Evolutionary conservation across 2,113 vertebrate species (phyloP).

Genomic region (Forbesichthys papilliferus): DNA sequence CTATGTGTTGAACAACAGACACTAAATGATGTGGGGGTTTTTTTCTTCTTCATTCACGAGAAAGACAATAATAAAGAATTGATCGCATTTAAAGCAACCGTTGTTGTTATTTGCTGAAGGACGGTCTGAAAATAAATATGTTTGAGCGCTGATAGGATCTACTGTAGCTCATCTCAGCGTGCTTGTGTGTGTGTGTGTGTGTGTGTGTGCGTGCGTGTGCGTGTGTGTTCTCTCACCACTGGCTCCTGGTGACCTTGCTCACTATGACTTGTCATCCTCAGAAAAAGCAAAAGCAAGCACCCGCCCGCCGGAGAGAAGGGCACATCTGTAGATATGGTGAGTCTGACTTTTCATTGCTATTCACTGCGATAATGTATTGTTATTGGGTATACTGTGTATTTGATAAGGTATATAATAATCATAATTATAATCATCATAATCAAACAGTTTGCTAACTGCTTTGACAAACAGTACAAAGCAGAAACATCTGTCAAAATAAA

Average conservation of each 20-base stretch:
- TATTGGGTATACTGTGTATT: not conserved
- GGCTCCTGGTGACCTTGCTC: conserved; percentile 62
- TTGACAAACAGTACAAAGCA: too few relatives aligned
- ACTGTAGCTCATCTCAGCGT: conserved; percentile 29
- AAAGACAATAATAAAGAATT: not conserved
- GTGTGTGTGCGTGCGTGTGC: not conserved
- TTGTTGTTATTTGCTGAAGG: conserved; percentile 31
- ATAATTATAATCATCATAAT: too few relatives aligned
- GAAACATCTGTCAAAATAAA: too few relatives aligned
- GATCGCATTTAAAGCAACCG: not conserved
- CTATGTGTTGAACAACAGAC: too few relatives aligned
- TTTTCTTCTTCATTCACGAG: too few relatives aligned
- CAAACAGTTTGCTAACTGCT: too few relatives aligned
- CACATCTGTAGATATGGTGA: conserved; percentile 76
- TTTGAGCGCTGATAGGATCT: conserved; percentile 55
- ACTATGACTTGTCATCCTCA: conserved; percentile 49
- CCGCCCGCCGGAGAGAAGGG: conserved; percentile 72
- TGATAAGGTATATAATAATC: not conserved
- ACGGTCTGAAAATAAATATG: conserved; percentile 23
- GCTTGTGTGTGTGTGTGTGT: conserved; percentile 13
- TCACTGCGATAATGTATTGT: not conserved
- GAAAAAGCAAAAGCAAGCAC: conserved; percentile 76
- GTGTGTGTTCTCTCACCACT: conserved; percentile 42
- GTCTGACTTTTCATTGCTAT: conserved; percentile 38
- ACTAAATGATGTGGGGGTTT: too few relatives aligned